phyloP scores from a whole-genome alignment of 2,888 invertebrate genomes.

The Synergus umbraculus region DNA sequence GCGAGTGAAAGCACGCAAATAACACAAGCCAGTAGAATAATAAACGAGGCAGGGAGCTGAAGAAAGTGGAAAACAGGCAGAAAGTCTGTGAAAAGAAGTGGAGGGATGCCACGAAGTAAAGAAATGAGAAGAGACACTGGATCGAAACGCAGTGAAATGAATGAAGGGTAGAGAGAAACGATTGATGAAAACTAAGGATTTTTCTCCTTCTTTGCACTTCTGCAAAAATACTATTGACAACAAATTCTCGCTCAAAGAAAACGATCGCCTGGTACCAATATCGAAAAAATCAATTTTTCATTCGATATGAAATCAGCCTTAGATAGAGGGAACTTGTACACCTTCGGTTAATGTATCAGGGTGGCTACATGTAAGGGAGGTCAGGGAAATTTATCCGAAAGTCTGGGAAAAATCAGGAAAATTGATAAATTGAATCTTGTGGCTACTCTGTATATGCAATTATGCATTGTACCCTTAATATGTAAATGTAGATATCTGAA shows the following conservation, averaged over 20 bases:
- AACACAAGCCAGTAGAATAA: conserved; percentile 70
- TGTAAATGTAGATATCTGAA: no score
- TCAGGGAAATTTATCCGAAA: no score
- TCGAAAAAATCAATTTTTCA: no score
- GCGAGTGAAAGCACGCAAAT: conserved; percentile 64
- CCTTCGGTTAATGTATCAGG: no score
- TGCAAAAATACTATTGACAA: background rate
- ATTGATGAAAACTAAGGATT: conserved; percentile 47
- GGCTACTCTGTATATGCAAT: no score
- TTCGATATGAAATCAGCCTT: no score
- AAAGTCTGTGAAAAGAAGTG: conserved; percentile 33
- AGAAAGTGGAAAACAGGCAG: conserved; percentile 62
- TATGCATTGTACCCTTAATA: no score
- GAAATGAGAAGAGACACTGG: conserved; percentile 49
- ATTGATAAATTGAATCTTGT: no score
- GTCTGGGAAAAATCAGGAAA: no score
- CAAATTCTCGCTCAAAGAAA: background rate
- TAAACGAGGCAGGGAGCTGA: conserved; percentile 65
- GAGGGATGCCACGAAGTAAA: conserved; percentile 43
- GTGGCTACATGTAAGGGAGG: no score
- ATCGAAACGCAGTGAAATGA: conserved; percentile 50
- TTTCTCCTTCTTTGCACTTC: background rate
- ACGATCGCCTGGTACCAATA: background rate
- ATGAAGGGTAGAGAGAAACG: conserved; percentile 29
- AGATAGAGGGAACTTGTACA: no score